These are phyloP conservation scores for Microplitis mediator DNA, from an alignment of 1,140 invertebrate species.

Conservation along the genomic window DNA sequence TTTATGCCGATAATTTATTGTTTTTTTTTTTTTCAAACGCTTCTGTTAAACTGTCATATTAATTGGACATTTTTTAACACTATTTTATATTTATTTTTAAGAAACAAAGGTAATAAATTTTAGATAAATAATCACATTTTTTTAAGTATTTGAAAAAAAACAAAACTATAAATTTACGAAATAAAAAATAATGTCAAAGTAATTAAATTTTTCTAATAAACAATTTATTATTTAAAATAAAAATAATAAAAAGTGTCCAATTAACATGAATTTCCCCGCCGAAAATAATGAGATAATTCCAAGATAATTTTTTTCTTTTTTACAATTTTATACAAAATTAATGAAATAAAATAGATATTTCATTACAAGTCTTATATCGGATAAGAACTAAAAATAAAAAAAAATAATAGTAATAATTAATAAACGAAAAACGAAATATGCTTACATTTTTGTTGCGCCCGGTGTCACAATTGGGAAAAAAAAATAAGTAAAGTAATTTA, in stretches of 20 bases:
- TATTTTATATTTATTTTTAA: too few species aligned
- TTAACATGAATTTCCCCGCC: background rate
- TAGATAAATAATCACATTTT: too few species aligned
- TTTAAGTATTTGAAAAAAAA: too few species aligned
- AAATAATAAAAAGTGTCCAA: background rate
- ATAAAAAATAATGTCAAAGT: too few species aligned
- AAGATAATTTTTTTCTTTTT: background rate
- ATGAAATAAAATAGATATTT: background rate
- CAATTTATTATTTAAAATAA: background rate
- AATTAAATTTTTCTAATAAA: background rate
- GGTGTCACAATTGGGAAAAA: background rate
- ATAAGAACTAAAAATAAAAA: too few species aligned
- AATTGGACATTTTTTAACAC: too few species aligned
- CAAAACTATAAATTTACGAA: too few species aligned
- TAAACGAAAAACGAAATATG: background rate
- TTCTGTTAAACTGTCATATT: too few species aligned
- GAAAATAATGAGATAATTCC: background rate
- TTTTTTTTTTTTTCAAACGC: constrained; percentile 19
- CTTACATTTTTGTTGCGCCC: constrained; percentile 6
- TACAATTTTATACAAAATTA: background rate
- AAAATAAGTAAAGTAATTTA: constrained; percentile 38
- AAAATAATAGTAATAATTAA: background rate
- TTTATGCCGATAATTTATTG: background rate
- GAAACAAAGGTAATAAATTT: too few species aligned
- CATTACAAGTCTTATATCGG: background rate